Evolutionary conservation across 2,888 invertebrate genomes (phyloP).

Genomic region (Acrocera orbiculus): DNA sequence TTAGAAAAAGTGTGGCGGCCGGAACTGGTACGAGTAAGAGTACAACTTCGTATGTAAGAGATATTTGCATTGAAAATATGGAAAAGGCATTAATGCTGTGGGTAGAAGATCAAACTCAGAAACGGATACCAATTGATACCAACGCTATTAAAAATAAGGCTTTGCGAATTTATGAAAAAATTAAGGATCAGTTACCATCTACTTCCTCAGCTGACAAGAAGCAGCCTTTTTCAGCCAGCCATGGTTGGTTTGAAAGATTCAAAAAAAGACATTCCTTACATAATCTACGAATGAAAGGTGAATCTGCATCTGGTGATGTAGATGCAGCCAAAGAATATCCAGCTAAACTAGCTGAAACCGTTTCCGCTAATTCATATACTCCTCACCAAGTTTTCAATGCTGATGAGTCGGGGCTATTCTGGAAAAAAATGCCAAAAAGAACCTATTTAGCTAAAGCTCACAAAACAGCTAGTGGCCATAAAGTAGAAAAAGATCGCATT

Average conservation of each 20-base stretch:
- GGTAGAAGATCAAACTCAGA: too few species aligned
- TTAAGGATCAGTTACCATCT: too few species aligned
- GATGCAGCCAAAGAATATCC: slow-evolving; percentile 6
- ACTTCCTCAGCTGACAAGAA: too few species aligned
- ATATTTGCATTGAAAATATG: too few species aligned
- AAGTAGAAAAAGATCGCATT: slow-evolving; percentile 13
- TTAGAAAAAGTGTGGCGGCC: slow-evolving; percentile 3
- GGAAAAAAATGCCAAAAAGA: slow-evolving; percentile 16
- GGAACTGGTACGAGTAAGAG: too few species aligned
- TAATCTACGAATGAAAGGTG: slow-evolving; percentile 9
- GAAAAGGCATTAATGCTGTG: too few species aligned
- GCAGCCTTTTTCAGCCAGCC: slow-evolving; percentile 10
- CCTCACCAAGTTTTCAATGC: slow-evolving; percentile 13
- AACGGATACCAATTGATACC: slow-evolving; percentile 11
- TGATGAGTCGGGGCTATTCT: slow-evolving; percentile 13
- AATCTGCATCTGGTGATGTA: slow-evolving; percentile 8
- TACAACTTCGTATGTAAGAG: too few species aligned
- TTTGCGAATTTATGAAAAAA: slow-evolving; percentile 13
- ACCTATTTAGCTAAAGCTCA: slow-evolving; percentile 16
- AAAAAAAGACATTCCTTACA: slow-evolving; percentile 5
- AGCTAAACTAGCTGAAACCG: slow-evolving; percentile 3
- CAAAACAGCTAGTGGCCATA: slow-evolving; percentile 12
- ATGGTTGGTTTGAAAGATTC: slow-evolving; percentile 9
- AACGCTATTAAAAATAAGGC: slow-evolving; percentile 12
- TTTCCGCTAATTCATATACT: slow-evolving; percentile 6